Evolutionary conservation across 2,888 invertebrate species (phyloP).

Genomic region (Lasioglossum morio): DNA sequence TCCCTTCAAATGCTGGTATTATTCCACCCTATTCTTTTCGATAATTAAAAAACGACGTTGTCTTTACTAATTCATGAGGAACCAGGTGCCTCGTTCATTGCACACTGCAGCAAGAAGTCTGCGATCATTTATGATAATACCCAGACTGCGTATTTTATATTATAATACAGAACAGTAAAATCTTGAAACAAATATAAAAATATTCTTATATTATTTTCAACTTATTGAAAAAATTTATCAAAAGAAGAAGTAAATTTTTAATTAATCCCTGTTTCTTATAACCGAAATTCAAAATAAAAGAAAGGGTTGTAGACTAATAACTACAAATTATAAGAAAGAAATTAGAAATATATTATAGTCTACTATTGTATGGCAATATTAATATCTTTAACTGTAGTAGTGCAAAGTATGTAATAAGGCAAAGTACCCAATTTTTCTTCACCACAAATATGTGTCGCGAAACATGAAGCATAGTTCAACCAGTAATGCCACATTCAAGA

Average conservation of each 20-base stretch:
- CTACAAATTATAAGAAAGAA: not conserved
- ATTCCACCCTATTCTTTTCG: not conserved
- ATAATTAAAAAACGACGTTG: not conserved
- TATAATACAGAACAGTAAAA: not conserved
- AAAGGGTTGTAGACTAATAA: not conserved
- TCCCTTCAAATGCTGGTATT: not conserved
- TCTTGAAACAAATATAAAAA: not conserved
- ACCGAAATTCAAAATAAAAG: not conserved
- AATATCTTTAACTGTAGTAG: not conserved
- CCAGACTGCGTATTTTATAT: no score
- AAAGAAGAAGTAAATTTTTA: not conserved
- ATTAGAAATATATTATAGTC: not conserved
- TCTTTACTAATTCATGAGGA: not conserved
- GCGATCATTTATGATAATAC: not conserved
- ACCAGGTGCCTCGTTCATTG: not conserved
- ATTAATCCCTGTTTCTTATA: not conserved
- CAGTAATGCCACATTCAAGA: conserved; percentile 13
- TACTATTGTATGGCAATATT: not conserved
- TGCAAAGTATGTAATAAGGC: not conserved
- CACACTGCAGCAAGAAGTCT: not conserved
- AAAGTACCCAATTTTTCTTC: not conserved
- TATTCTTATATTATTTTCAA: not conserved
- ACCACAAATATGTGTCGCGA: not conserved
- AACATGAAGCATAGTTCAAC: not conserved
- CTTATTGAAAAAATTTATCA: not conserved